phyloP scores from a whole-genome alignment of 2,888 invertebrate genomes.

The Operophtera brumata region DNA sequence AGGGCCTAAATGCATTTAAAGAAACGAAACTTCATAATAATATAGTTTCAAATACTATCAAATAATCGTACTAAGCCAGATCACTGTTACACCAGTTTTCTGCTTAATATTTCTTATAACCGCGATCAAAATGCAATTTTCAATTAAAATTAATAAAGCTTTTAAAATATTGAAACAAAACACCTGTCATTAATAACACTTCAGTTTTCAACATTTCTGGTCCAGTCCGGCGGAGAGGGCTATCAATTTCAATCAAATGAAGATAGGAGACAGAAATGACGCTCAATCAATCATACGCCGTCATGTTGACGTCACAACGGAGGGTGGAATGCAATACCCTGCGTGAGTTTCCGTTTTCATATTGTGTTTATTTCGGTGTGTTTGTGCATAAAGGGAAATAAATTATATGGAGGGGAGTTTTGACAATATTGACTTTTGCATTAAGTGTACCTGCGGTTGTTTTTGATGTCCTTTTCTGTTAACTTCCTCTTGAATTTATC shows the following conservation, averaged over 20 bases:
- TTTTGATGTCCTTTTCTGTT: not conserved
- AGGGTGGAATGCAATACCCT: constrained; percentile 33
- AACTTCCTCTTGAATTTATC: not conserved
- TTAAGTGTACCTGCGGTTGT: constrained; percentile 2
- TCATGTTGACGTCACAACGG: constrained; percentile 46
- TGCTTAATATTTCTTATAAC: too few relatives aligned
- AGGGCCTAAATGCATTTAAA: too few relatives aligned
- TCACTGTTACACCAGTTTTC: too few relatives aligned
- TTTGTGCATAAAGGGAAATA: constrained; percentile 19
- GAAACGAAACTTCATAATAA: too few relatives aligned
- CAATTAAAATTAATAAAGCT: constrained; percentile 1
- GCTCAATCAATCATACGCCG: constrained; percentile 59
- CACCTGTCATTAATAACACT: constrained; percentile 40
- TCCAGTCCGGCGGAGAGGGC: constrained; percentile 46
- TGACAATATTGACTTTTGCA: constrained; percentile 16
- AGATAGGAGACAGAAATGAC: constrained; percentile 58
- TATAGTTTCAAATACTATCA: too few relatives aligned
- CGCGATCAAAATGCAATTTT: too few relatives aligned
- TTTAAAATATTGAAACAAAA: constrained; percentile 22
- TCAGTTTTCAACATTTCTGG: constrained; percentile 32
- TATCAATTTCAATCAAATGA: constrained; percentile 71
- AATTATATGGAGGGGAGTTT: constrained; percentile 21
- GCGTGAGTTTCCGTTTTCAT: constrained; percentile 31
- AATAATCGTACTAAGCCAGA: too few relatives aligned
- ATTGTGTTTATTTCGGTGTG: constrained; percentile 32